phyloP scores from a whole-genome alignment of 1,140 invertebrate species.

The Archegozetes longisetosus region DNA sequence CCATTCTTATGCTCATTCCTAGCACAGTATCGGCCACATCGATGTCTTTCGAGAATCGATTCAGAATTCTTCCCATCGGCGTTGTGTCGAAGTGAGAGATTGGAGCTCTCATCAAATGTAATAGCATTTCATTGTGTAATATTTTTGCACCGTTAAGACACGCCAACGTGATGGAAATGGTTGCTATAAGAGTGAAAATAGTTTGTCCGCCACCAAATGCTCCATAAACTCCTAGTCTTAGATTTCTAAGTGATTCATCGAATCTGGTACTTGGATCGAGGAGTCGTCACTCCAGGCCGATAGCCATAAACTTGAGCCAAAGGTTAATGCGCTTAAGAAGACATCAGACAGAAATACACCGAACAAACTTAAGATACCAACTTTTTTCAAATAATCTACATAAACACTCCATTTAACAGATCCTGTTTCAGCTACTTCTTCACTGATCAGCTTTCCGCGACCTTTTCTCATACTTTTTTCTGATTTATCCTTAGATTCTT shows the following conservation, averaged over 20 bases:
- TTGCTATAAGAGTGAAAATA: neutral
- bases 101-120: constrained; percentile 42
- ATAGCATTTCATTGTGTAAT: constrained; percentile 31
- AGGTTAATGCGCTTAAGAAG: constrained; percentile 23
- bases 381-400: constrained; percentile 6
- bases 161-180: neutral
- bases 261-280: constrained; percentile 9
- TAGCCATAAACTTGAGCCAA: constrained; percentile 28
- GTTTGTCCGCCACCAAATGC: constrained; percentile 62
- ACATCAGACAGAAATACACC: constrained; percentile 17
- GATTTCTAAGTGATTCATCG: constrained; percentile 38
- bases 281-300: constrained; percentile 30
- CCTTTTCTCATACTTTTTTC: neutral
- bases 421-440: constrained; percentile 15
- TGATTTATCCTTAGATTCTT: neutral
- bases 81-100: constrained; percentile 46
- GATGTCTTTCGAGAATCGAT: constrained; percentile 40
- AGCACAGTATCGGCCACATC: constrained; percentile 33
- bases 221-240: constrained; percentile 78
- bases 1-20: constrained; percentile 34
- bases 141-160: neutral
- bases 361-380: constrained; percentile 2
- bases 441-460: constrained; percentile 37
- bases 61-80: constrained; percentile 53
- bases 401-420: constrained; percentile 17